These are phyloP conservation scores for Halyomorpha halys DNA, from an alignment of 1,140 invertebrate species.

Conservation along the genomic window DNA sequence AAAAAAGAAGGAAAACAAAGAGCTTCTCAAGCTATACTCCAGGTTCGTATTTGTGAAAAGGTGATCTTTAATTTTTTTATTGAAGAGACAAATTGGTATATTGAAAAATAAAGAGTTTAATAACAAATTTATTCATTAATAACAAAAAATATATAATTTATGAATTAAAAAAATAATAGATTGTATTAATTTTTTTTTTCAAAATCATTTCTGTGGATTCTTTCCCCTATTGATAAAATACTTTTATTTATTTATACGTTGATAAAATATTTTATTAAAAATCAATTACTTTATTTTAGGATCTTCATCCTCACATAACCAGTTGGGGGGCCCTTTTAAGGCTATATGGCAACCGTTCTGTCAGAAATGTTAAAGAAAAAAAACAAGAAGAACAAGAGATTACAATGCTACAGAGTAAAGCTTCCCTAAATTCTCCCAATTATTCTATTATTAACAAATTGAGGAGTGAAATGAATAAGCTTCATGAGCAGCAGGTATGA, in stretches of 20 bases:
- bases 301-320: constrained; percentile 80
- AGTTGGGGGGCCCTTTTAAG: constrained; percentile 91
- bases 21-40: constrained; percentile 89
- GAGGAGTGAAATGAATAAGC: constrained; percentile 74
- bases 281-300: constrained; percentile 29
- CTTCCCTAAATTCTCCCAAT: constrained; percentile 84
- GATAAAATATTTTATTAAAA: neutral
- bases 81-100: no score
- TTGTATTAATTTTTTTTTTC: no score
- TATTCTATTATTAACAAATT: constrained; percentile 86
- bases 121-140: no score
- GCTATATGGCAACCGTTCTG: constrained; percentile 84
- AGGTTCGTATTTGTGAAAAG: constrained; percentile 39
- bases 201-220: no score
- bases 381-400: constrained; percentile 92
- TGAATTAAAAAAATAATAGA: no score
- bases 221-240: no score
- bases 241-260: no score
- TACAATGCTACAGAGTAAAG: constrained; percentile 79
- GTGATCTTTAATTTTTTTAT: no score
- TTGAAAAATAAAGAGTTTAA: no score
- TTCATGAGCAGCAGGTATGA: constrained; percentile 40
- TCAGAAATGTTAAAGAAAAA: constrained; percentile 87
- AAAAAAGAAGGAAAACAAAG: constrained; percentile 96
- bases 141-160: no score